Evolutionary conservation across 1,140 invertebrate genomes (phyloP).

Genomic region (Aphidius ervi): DNA sequence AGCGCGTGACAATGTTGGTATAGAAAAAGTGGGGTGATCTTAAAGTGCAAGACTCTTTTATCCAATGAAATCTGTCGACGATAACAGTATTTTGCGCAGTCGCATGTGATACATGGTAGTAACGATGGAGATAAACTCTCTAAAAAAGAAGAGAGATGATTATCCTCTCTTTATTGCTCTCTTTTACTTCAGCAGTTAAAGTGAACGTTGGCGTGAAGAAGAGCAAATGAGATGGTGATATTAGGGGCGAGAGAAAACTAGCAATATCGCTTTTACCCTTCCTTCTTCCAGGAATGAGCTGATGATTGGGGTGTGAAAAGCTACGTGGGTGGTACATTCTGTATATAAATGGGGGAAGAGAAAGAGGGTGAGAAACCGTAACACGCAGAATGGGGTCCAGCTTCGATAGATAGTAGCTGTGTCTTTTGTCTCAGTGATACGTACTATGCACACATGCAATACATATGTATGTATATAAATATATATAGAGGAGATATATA

Average conservation of each 20-base stretch:
- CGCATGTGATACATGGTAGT: neutral
- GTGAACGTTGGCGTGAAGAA: no score
- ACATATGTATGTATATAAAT: conserved; percentile 2
- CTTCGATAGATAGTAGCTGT: neutral
- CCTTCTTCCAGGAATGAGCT: conserved; percentile 20
- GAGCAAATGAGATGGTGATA: no score
- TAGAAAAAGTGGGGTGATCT: no score
- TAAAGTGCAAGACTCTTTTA: no score
- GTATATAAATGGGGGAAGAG: conserved; percentile 21
- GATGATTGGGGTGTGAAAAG: conserved; percentile 48
- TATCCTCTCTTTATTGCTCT: no score
- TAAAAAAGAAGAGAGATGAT: no score
- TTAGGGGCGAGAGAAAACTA: no score
- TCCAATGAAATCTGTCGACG: conserved; percentile 39
- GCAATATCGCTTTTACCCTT: no score
- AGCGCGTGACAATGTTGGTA: neutral
- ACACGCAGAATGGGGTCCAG: conserved; percentile 25
- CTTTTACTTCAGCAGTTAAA: no score
- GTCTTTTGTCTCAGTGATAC: no score
- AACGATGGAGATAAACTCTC: neutral
- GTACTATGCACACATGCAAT: neutral
- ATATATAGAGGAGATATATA: no score
- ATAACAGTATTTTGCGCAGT: conserved; percentile 3
- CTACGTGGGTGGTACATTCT: conserved; percentile 29
- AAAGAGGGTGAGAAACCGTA: conserved; percentile 29